Conservation (phyloP, 2,113 vertebrate genomes). For the Hymenochirus boettgeri region DNA sequence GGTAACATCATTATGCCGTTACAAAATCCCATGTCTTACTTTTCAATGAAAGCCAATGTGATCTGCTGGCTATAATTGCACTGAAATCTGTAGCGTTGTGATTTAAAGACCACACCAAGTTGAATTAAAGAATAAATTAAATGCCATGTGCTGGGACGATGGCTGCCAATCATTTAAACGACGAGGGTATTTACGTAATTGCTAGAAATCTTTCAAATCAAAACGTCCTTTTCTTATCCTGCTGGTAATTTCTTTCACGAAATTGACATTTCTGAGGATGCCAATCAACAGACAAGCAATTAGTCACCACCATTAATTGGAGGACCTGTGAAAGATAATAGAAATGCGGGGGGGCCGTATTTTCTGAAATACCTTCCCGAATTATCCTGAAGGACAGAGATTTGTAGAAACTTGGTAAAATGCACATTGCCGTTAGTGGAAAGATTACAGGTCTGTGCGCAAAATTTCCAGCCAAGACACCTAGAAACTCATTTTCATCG, state of each 20-base stretch:
- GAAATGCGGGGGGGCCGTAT: too few species aligned
- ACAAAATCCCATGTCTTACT: too few species aligned
- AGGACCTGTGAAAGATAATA: slow-evolving; percentile 33
- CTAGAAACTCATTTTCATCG: too few species aligned
- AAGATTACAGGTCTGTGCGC: too few species aligned
- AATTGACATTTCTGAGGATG: slow-evolving; percentile 26
- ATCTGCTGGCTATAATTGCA: too few species aligned
- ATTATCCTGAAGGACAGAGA: too few species aligned
- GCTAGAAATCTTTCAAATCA: slow-evolving; percentile 33
- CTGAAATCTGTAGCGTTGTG: background rate
- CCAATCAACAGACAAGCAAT: slow-evolving; percentile 42
- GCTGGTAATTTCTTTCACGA: slow-evolving; percentile 20
- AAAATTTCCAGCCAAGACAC: too few species aligned
- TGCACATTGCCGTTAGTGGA: too few species aligned
- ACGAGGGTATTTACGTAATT: slow-evolving; percentile 36
- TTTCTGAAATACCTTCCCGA: too few species aligned
- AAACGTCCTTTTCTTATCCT: slow-evolving; percentile 33
- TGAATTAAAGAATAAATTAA: slow-evolving; percentile 3
- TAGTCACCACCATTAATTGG: slow-evolving; percentile 36
- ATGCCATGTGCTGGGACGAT: background rate
- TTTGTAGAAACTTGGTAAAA: too few species aligned
- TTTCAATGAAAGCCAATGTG: background rate
- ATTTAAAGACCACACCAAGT: background rate
- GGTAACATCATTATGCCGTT: too few species aligned
- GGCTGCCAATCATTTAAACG: slow-evolving; percentile 38